phyloP scores from a whole-genome alignment of 2,888 invertebrate genomes.

The Thereva unica region DNA sequence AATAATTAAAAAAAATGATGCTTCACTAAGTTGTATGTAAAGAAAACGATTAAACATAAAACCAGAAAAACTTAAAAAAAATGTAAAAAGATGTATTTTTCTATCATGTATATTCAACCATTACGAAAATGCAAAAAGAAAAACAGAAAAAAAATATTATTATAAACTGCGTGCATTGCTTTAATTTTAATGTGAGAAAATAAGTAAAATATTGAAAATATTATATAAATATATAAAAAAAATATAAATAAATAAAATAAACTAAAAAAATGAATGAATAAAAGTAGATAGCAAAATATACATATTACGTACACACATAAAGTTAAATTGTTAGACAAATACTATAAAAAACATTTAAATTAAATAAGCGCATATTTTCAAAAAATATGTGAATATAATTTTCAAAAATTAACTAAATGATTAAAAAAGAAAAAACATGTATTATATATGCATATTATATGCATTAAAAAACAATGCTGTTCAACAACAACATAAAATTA shows the following conservation, averaged over 20 bases:
- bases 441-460: no score
- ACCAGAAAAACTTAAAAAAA: constrained; percentile 10
- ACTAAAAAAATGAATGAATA: not conserved
- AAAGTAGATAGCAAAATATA: constrained; percentile 30
- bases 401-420: no score
- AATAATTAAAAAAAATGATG: no score
- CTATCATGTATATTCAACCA: constrained; percentile 21
- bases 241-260: no score
- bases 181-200: constrained; percentile 10
- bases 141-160: not conserved
- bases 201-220: constrained; percentile 23
- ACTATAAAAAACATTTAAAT: no score
- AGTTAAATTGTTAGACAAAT: no score
- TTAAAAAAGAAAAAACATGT: no score
- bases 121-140: not conserved
- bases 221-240: constrained; percentile 18
- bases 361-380: no score
- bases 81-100: constrained; percentile 28
- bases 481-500: no score
- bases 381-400: no score
- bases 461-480: no score
- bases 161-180: constrained; percentile 28
- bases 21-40: not conserved
- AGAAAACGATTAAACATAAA: constrained; percentile 5
- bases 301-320: constrained; percentile 8